These are phyloP conservation scores for Eilema depressum DNA, from an alignment of 2,888 invertebrate genomes.

Conservation along the genomic window DNA sequence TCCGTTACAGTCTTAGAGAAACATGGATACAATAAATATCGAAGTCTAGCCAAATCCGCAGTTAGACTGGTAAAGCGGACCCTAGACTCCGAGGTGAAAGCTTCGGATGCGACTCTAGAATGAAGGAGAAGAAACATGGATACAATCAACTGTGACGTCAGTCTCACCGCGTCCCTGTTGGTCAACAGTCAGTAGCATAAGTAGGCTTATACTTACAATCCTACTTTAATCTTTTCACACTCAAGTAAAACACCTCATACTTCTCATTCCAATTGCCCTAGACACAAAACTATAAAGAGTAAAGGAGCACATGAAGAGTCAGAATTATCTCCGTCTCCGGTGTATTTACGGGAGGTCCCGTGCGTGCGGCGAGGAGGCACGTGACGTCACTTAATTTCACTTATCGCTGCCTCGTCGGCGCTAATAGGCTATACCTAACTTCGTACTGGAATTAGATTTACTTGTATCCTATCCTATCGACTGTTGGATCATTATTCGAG, in stretches of 20 bases:
- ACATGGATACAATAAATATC: not conserved
- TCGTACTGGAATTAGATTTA: not conserved
- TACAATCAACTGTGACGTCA: not conserved
- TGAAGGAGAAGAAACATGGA: not conserved
- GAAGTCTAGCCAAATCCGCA: too few relatives aligned
- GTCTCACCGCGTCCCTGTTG: not conserved
- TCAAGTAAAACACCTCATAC: not conserved
- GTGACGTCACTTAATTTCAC: conserved; percentile 10
- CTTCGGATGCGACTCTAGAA: too few relatives aligned
- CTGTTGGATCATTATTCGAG: not conserved
- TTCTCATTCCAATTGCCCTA: not conserved
- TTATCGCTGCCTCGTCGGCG: not conserved
- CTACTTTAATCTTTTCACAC: not conserved
- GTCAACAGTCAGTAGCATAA: not conserved
- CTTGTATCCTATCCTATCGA: not conserved
- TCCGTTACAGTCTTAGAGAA: not conserved
- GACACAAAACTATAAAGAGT: not conserved
- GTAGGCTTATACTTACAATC: not conserved
- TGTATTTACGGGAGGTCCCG: not conserved
- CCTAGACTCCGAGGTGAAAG: too few relatives aligned
- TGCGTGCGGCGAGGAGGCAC: not conserved
- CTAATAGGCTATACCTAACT: not conserved
- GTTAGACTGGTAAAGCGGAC: too few relatives aligned
- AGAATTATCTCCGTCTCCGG: not conserved
- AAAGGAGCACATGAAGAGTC: not conserved